phyloP scores from a whole-genome alignment of 1,140 invertebrate species.

The Luehdorfia chinensis region DNA sequence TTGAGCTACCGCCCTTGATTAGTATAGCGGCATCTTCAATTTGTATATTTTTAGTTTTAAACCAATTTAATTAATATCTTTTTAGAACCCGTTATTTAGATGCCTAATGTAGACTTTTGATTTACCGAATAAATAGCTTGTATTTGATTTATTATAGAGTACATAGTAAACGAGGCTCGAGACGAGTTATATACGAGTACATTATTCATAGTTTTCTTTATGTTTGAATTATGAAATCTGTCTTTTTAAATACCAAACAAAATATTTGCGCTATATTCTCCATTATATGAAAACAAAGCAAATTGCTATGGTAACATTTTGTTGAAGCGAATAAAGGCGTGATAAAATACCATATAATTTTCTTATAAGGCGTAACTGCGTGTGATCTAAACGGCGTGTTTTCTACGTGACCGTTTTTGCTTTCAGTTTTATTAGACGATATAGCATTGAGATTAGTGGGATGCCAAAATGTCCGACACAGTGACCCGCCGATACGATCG shows the following conservation, averaged over 20 bases:
- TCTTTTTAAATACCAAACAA: too few relatives aligned
- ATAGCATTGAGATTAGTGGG: conserved; percentile 31
- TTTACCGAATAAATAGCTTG: too few relatives aligned
- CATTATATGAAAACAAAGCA: too few relatives aligned
- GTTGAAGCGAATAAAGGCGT: conserved; percentile 14
- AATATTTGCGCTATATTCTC: too few relatives aligned
- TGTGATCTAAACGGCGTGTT: conserved; percentile 12
- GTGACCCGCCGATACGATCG: conserved; percentile 52
- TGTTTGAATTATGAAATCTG: too few relatives aligned
- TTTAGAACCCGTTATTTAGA: conserved; percentile 23
- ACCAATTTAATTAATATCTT: conserved; percentile 41
- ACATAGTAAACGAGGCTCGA: too few relatives aligned
- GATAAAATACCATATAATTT: conserved; percentile 9
- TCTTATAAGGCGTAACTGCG: conserved; percentile 11
- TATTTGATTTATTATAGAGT: too few relatives aligned
- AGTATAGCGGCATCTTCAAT: conserved; percentile 45
- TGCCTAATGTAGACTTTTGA: not conserved
- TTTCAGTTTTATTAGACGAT: conserved; percentile 25
- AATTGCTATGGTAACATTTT: too few relatives aligned
- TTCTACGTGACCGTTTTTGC: conserved; percentile 17
- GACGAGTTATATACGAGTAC: too few relatives aligned
- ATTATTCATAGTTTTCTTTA: too few relatives aligned
- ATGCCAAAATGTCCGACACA: conserved; percentile 53
- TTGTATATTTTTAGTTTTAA: conserved; percentile 35
- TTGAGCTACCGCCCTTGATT: conserved; percentile 69